Conservation (phyloP, 2,888 invertebrate genomes). For the Drosophila prostipennis region DNA sequence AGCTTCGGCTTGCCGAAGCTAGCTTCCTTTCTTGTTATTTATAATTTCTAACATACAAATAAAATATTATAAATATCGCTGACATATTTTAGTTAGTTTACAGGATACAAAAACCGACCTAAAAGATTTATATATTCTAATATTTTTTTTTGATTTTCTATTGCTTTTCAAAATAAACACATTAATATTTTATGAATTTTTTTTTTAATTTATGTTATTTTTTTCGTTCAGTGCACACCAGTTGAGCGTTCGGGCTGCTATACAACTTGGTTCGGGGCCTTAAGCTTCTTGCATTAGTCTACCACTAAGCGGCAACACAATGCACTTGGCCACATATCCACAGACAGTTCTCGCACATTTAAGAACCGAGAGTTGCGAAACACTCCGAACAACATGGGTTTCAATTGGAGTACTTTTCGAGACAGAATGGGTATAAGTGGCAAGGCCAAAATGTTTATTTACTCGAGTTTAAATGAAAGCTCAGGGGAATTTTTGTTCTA, state of each 20-base stretch:
- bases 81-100: no score
- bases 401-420: constrained; percentile 8
- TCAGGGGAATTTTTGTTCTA: neutral
- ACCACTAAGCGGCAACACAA: constrained; percentile 53
- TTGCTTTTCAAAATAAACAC: no score
- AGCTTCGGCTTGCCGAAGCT: no score
- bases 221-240: constrained; percentile 1
- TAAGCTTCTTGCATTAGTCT: constrained; percentile 68
- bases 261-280: constrained; percentile 1
- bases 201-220: no score
- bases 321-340: constrained; percentile 34
- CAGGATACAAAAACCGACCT: no score
- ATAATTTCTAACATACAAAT: no score
- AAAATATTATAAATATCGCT: no score
- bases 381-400: constrained; percentile 17
- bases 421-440: neutral
- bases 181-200: rapidly evolving
- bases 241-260: constrained; percentile 2
- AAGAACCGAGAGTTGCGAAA: constrained; percentile 8
- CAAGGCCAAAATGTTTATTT: constrained; percentile 23
- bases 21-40: no score
- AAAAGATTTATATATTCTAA: no score
- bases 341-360: constrained; percentile 18
- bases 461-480: neutral
- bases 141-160: no score